Conservation (phyloP, 64 coral and sea anemone genomes). For the Dendronephthya gigantea region DNA sequence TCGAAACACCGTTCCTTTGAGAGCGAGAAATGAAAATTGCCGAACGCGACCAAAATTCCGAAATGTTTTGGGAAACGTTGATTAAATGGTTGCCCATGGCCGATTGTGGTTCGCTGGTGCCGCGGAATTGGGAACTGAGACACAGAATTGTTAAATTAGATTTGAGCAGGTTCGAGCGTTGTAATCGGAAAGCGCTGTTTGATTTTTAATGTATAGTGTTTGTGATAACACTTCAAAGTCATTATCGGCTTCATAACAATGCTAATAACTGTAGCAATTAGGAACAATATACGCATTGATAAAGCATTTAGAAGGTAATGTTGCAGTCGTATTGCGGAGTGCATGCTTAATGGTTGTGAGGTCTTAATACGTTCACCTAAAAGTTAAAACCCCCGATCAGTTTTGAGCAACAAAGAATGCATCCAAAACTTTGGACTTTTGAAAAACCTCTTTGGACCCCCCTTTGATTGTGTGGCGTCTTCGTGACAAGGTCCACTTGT, state of each 20-base stretch:
- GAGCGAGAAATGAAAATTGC: constrained; percentile 4
- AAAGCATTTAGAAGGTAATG: constrained; percentile 16
- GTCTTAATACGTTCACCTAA: background rate
- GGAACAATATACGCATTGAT: constrained; percentile 15
- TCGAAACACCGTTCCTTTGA: background rate
- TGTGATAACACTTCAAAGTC: constrained; percentile 1
- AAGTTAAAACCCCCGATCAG: background rate
- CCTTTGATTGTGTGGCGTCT: constrained; percentile 3
- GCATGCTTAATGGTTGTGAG: background rate
- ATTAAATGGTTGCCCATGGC: background rate
- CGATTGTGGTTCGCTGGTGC: background rate
- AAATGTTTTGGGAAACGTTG: background rate
- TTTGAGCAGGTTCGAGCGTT: background rate
- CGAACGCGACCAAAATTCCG: background rate
- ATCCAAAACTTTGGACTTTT: background rate
- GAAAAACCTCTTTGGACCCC: background rate
- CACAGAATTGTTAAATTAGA: background rate
- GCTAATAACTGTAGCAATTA: constrained; percentile 18
- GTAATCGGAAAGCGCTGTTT: background rate
- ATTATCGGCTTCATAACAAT: constrained; percentile 23
- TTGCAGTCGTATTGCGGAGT: background rate
- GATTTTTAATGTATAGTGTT: constrained; percentile 10
- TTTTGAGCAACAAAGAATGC: background rate
- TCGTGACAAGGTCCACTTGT: background rate
- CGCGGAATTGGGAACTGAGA: background rate